phyloP scores from a whole-genome alignment of 1,140 invertebrate genomes.

The Apis laboriosa region DNA sequence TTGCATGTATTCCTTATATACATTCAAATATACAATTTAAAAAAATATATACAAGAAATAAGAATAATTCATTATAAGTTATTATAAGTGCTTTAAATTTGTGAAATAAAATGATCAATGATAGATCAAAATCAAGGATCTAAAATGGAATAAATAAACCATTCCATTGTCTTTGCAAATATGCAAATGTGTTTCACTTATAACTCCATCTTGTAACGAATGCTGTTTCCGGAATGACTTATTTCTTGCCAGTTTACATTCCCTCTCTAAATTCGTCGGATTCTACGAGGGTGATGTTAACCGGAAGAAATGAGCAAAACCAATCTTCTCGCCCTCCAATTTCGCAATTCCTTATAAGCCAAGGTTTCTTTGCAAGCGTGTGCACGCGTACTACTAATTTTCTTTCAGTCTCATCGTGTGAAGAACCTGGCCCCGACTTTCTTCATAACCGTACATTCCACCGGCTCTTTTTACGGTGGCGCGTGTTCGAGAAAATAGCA shows the following conservation, averaged over 20 bases:
- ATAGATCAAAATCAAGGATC: background rate
- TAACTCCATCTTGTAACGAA: conserved; percentile 23
- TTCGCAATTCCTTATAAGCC: conserved; percentile 49
- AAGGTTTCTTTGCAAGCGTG: conserved; percentile 26
- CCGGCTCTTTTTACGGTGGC: conserved; percentile 17
- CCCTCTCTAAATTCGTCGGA: conserved; percentile 63
- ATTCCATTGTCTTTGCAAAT: background rate
- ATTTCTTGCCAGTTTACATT: conserved; percentile 44
- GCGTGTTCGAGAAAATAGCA: conserved; percentile 29
- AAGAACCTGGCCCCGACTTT: conserved; percentile 32
- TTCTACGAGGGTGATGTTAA: conserved; percentile 50
- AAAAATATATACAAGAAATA: too few species aligned
- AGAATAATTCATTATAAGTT: too few species aligned
- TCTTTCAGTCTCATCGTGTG: conserved; percentile 25
- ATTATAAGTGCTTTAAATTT: too few species aligned
- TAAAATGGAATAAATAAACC: background rate
- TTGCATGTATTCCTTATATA: too few species aligned
- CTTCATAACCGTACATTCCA: conserved; percentile 34
- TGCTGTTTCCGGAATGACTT: conserved; percentile 55
- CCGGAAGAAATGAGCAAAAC: conserved; percentile 54
- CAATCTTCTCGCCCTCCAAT: conserved; percentile 33
- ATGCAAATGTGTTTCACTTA: background rate
- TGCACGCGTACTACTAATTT: conserved; percentile 54
- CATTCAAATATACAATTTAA: too few species aligned
- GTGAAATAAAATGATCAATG: too few species aligned